Percentiles rank a stretch among this genome's conserved stretches.
These are phyloP conservation scores for Sebastes itinus DNA, from an alignment of 2,797 vertebrate genomes.

Conservation along the genomic window DNA sequence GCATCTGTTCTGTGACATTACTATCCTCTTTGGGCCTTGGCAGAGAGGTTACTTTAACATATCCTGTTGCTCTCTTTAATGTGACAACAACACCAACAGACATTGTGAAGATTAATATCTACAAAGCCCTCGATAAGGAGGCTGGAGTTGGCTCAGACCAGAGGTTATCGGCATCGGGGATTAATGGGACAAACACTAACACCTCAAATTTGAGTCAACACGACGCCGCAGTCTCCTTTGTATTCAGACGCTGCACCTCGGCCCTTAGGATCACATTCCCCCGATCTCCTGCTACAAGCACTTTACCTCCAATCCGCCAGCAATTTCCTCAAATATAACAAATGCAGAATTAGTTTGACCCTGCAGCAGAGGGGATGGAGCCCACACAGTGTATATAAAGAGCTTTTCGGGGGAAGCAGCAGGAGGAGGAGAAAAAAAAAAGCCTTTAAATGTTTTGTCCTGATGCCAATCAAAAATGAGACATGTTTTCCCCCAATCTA, in stretches of 20 bases:
- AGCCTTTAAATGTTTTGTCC: slow-evolving; percentile 40
- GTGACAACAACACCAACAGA: slow-evolving; percentile 12
- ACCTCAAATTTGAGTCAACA: slow-evolving; percentile 43
- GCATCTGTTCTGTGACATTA: background rate
- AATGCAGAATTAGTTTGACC: slow-evolving; percentile 70
- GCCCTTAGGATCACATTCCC: slow-evolving; percentile 39
- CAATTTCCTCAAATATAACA: slow-evolving; percentile 64
- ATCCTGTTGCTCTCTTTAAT: slow-evolving; percentile 9
- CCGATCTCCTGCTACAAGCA: slow-evolving; percentile 53
- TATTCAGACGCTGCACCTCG: slow-evolving; percentile 26
- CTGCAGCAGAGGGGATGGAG: slow-evolving; percentile 22
- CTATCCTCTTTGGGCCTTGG: background rate
- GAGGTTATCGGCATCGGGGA: slow-evolving; percentile 49
- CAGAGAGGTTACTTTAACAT: background rate
- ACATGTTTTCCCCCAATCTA: slow-evolving; percentile 37
- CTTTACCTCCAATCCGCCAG: slow-evolving; percentile 51
- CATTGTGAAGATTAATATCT: slow-evolving; percentile 42
- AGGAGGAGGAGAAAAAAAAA: background rate
- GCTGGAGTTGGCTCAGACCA: slow-evolving; percentile 18
- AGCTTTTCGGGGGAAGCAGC: slow-evolving; percentile 21
- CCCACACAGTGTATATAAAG: slow-evolving; percentile 30
- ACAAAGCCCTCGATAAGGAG: slow-evolving; percentile 27
- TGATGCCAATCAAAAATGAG: slow-evolving; percentile 53
- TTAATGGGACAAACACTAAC: slow-evolving; percentile 56
- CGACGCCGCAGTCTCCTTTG: slow-evolving; percentile 36